Base-by-base conservation (phyloP, 2,113 vertebrate species). In the Otis tarda region DNA sequence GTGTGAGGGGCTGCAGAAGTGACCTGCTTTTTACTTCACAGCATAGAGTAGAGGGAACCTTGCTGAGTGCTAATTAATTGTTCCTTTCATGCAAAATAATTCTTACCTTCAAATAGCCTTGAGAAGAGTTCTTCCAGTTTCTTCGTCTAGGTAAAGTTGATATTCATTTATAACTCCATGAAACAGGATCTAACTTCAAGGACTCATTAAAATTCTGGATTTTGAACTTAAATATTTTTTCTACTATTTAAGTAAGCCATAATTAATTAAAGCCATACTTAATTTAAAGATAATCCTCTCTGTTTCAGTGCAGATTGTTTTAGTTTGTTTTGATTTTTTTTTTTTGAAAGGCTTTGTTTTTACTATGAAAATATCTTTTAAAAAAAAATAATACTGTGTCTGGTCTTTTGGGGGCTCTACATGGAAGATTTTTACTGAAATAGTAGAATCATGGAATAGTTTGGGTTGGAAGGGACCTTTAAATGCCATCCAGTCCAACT, bases 1-100 rank as follows among this genome's bases (percentile, higher is more conserved):
- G 83, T 75, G 50, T 92, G 95, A 81, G 82, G 90, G 93, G 88
- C 95, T 81, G 76, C 92, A 87, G 83, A 85, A 86, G 55, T 95
- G 96, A 83, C 87, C 91, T 87, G 52, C 71, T 94, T 95, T 95
- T 78, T 93, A 91, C 47, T 73, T 91, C 90, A 69, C 86, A 85
- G 89, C 47, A 7, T 6, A 81, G 49, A 90, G 41, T 30, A 27
- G 43, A 76, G 71, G 68, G 87, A 95, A 73, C 86, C 91, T 94
- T 95, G 89, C 93, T 95, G 93, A 95, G 94, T 87, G 89, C 94
- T 96, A 95, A 96, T 97, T 96, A 94, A 95, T 94, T 88, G 76
- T 84, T 93, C 88, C 96, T 96, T 96, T 95, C 85, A 95, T 93
- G 91, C 67, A 81, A 94, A 94, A 65, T 87, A 94, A 84, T 60